Base-by-base conservation (phyloP, 1,140 invertebrate species). In the Drosophila kanapiae region DNA sequence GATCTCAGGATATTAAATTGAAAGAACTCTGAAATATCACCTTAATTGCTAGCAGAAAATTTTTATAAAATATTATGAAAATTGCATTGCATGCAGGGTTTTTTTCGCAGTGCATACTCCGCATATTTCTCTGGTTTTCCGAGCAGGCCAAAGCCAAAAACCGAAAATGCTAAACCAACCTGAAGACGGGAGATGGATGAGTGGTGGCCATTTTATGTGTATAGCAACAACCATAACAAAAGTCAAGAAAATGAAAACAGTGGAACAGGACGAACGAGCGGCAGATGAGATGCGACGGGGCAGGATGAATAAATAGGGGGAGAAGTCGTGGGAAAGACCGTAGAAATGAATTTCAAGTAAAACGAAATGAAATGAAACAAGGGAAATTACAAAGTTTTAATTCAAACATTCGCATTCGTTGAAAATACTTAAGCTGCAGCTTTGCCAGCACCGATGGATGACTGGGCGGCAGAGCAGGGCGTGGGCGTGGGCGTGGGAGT, bases 341-440 rank as follows among this genome's bases (percentile, higher is more conserved):
- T 79, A 68, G 83, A 87, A 87, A 87, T 87, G 84, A 88, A 87
- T 87, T 88, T 87, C 77, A 78, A 87, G 84, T 84, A 82, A 90
- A 72, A 68, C 85, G 85, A 90, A 90, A 90, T 90, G 81, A 90
- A 88, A 90, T 90, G 85, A 90, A 90, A 90, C 85, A 90, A 85
- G 85, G 85, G 85, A 90, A 90, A 90, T 90, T 90, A 90, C 85
- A 90, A 90, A 90, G 85, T 90, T 90, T 90, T 90, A 90, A 90
- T 90, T 90, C 85, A 90, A 88, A 85, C 78, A 88, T 82, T 88
- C 84, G 81, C 84, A 85, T 90, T 88, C 85, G 84, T 68, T 88
- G 84, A 62, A 87, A 87, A 87, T 87, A 88, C 84, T 87, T 88
- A 87, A 87, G 80, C 84, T 87, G 72, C 72, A 78, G 84, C 83